phyloP scores from a whole-genome alignment of 2,113 vertebrate genomes.

The Hippocampus comes region DNA sequence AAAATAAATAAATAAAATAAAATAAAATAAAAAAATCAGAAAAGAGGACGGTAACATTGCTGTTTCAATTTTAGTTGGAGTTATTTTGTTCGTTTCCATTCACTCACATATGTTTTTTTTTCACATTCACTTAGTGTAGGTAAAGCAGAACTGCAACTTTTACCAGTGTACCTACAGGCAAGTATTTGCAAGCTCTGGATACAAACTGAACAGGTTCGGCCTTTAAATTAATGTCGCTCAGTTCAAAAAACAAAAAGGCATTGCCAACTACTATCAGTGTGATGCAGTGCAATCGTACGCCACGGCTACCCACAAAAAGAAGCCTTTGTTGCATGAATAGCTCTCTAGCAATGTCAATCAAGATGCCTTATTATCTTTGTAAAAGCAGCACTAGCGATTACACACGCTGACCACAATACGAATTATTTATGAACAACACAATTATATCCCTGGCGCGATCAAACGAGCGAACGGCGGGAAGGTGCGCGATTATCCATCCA shows the following conservation, averaged over 20 bases:
- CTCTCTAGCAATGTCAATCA: background rate
- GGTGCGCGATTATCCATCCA: conserved; percentile 30
- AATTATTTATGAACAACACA: conserved; percentile 5
- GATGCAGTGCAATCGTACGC: background rate
- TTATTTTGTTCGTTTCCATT: too few relatives aligned
- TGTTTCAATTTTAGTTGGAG: too few relatives aligned
- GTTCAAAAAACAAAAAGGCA: background rate
- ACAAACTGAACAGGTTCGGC: background rate
- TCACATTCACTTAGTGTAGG: too few relatives aligned
- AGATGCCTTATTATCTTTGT: background rate
- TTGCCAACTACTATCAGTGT: background rate
- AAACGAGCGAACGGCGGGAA: conserved; percentile 17
- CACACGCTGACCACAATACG: background rate
- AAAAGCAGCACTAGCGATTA: background rate
- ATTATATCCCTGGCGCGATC: conserved; percentile 1
- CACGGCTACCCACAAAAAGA: background rate
- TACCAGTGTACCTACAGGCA: too few relatives aligned
- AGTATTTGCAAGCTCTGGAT: too few relatives aligned
- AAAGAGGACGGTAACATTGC: too few relatives aligned
- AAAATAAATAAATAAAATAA: too few relatives aligned
- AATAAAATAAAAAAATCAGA: too few relatives aligned
- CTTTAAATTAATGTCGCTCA: background rate
- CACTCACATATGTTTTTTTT: too few relatives aligned
- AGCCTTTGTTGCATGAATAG: background rate
- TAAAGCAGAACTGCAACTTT: too few relatives aligned